Base-by-base conservation (phyloP, 2,888 invertebrate genomes). In the Bimastos eiseni region DNA sequence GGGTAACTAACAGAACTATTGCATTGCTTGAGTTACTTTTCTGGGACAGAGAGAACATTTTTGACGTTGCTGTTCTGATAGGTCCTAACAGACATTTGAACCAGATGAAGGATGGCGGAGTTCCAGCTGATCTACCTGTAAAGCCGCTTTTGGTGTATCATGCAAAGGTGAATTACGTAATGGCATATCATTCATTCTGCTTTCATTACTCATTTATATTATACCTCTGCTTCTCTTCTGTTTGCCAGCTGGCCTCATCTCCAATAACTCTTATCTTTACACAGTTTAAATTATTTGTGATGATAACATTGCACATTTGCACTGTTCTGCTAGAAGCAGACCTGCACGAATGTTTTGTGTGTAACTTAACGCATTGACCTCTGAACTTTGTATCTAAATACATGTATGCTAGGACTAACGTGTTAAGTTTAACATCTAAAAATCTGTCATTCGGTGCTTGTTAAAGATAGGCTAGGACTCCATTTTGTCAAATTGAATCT, bases 131-230 rank as follows among this genome's bases (percentile, higher is more conserved):
- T 34, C 33, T 90, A 19, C 90, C 90, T 30, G 24, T 34, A 11
- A 89, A 89, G 24, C 89, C 89, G 19, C 89, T 89, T n/a, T 49
- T 89, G 49, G 49, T 34, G n/a, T 89, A 89, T 70, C 89, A 89
- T 70, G 89, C 89, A 44, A 41, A 44, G 41, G 89, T 89, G 24
- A 34, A 86, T 37, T 70, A 70, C 30, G 30, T 8, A 70, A 70
- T 70, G 70, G 30, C 70, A n/a, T n/a, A 11, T n/a, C 1, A 70
- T 4, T 70, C 6, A 8, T 17, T n/a, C n/a, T 70, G 70, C 30
- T 70, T 70, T n/a, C 30, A 70, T 70, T 17, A 70, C 70, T n/a
- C 30, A 30, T 70, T n/a, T 70, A 21, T 70, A n/a, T n/a, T 70
- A 30, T n/a, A n/a, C n/a, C n/a, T n/a, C n/a, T n/a, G n/a, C 30